Percentiles rank a stretch among this genome's conserved stretches.
Evolutionary conservation across 2,797 vertebrate genomes (phyloP).

Genomic region (Vipera latastei): DNA sequence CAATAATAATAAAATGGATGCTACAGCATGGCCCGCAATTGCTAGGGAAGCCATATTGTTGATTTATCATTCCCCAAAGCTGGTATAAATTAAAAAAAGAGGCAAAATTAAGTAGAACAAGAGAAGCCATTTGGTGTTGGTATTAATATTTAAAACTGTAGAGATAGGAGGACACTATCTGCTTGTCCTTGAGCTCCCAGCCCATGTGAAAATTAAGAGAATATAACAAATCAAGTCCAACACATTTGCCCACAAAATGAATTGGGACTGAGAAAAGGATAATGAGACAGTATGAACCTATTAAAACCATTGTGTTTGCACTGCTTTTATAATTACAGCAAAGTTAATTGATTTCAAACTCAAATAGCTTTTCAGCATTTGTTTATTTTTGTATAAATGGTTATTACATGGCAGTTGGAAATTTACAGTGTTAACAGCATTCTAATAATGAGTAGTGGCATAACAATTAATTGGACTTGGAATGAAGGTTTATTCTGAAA

Average conservation of each 20-base stretch:
- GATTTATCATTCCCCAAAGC: constrained; percentile 12
- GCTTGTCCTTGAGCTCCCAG: constrained; percentile 33
- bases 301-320: constrained; percentile 37
- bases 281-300: constrained; percentile 33
- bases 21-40: background rate
- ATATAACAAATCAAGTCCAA: constrained; percentile 6
- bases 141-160: background rate
- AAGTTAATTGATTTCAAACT: constrained; percentile 32
- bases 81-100: constrained; percentile 13
- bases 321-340: constrained; percentile 40
- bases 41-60: background rate
- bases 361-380: constrained; percentile 7
- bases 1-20: background rate
- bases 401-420: constrained; percentile 28
- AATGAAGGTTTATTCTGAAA: constrained; percentile 23
- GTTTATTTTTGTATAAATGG: constrained; percentile 27
- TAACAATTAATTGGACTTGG: constrained; percentile 24
- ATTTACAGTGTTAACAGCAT: constrained; percentile 18
- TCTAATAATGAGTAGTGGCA: constrained; percentile 29
- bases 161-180: background rate
- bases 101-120: background rate
- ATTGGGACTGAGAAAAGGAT: constrained; percentile 24
- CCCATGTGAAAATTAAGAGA: background rate
- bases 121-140: background rate
- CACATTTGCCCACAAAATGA: constrained; percentile 29